phyloP scores from a whole-genome alignment of 2,888 invertebrate genomes.

The Linyphia triangularis region DNA sequence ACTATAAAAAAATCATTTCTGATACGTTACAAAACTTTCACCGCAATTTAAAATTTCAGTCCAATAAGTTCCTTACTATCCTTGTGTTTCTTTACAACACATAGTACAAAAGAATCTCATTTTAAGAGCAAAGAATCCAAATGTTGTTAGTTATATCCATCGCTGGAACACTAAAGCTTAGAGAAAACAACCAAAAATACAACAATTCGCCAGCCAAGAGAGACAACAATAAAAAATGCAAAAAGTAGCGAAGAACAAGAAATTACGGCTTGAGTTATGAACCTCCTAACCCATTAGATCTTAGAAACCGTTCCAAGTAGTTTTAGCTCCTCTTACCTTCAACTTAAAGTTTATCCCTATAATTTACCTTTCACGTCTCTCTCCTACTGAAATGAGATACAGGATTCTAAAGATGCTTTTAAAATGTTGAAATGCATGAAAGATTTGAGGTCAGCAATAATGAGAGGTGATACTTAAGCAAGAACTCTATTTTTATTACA shows the following conservation, averaged over 20 bases:
- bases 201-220: neutral
- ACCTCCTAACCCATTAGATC: conserved; percentile 50
- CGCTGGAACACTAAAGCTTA: conserved; percentile 8
- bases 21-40: neutral
- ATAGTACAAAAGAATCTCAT: conserved; percentile 11
- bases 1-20: neutral
- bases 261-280: conserved; percentile 52
- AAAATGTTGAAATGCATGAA: conserved; percentile 36
- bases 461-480: conserved; percentile 45
- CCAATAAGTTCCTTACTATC: neutral
- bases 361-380: conserved; percentile 44
- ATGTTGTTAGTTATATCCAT: conserved; percentile 26
- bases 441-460: conserved; percentile 11
- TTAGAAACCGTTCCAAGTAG: conserved; percentile 33
- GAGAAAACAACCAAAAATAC: neutral
- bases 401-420: conserved; percentile 2
- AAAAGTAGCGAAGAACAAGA: conserved; percentile 43
- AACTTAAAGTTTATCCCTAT: conserved; percentile 14
- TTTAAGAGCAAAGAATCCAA: conserved; percentile 35
- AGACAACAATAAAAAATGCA: neutral
- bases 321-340: neutral
- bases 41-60: neutral
- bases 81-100: neutral
- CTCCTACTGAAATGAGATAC: conserved; percentile 47
- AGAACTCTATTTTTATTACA: conserved; percentile 22